phyloP scores from a whole-genome alignment of 1,140 invertebrate genomes.

The Melanaphis sacchari region DNA sequence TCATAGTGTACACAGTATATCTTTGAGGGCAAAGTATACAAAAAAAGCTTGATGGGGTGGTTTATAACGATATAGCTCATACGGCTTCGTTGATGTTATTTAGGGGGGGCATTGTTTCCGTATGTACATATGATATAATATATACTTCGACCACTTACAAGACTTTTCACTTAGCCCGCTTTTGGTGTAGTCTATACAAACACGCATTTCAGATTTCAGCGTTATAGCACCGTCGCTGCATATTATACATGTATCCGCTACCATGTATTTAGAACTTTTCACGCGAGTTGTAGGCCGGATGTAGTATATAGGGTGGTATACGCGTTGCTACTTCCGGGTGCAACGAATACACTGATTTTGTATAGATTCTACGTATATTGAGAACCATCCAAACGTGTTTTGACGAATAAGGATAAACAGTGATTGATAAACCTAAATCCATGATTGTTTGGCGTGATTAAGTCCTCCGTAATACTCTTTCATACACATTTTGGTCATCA shows the following conservation, averaged over 20 bases:
- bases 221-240: not conserved
- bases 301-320: not conserved
- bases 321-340: not conserved
- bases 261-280: not conserved
- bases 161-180: constrained; percentile 34
- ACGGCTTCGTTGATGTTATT: not conserved
- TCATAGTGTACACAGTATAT: not conserved
- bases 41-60: not conserved
- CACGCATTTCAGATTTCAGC: not conserved
- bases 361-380: not conserved
- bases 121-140: not conserved
- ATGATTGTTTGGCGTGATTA: not conserved
- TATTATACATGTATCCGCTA: not conserved
- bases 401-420: not conserved
- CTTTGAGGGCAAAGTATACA: not conserved
- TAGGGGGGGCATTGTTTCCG: not conserved
- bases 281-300: not conserved
- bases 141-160: constrained; percentile 21
- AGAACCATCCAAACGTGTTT: not conserved
- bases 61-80: not conserved
- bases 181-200: not conserved
- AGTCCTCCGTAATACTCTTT: not conserved
- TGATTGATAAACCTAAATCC: not conserved
- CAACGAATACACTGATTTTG: not conserved
- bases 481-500: not conserved